Percentiles rank a stretch among this genome's conserved stretches.
Conservation (phyloP, 1,140 invertebrate genomes). For the Hypsibius dujardini region DNA sequence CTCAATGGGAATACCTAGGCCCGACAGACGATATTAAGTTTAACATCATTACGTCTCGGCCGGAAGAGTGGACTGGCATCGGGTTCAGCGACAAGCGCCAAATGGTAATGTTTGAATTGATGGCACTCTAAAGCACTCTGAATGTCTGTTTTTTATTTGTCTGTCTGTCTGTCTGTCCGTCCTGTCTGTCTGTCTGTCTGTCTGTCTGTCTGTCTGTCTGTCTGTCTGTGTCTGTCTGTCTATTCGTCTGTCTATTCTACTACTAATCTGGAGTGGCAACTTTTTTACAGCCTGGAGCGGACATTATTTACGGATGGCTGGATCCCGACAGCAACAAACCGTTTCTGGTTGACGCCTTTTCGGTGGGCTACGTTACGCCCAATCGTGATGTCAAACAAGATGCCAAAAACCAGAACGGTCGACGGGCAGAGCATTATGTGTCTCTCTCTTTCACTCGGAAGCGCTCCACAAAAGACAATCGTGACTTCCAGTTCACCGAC, state of each 20-base stretch:
- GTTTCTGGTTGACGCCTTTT: not conserved
- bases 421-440: conserved; percentile 52
- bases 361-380: conserved; percentile 35
- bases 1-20: conserved; percentile 61
- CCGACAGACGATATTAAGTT: conserved; percentile 61
- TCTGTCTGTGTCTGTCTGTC: too few species aligned
- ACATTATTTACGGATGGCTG: conserved; percentile 41
- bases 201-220: too few species aligned
- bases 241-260: too few species aligned
- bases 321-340: conserved; percentile 22
- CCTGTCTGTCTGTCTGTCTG: too few species aligned
- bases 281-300: not conserved
- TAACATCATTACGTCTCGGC: conserved; percentile 62
- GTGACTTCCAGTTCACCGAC: conserved; percentile 62
- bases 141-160: too few species aligned
- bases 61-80: conserved; percentile 60
- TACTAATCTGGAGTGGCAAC: too few species aligned
- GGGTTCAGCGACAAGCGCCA: conserved; percentile 10
- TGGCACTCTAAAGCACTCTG: too few species aligned
- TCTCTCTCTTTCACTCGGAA: conserved; percentile 61
- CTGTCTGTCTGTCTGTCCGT: too few species aligned
- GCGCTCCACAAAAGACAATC: conserved; percentile 49
- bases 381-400: conserved; percentile 54
- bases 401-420: conserved; percentile 49
- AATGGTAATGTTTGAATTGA: not conserved